A percentile compares a stretch with the other conserved stretches of the same genome.
Evolutionary conservation across 2,797 vertebrate species (phyloP).

Genomic region (Eidolon dupreanum): DNA sequence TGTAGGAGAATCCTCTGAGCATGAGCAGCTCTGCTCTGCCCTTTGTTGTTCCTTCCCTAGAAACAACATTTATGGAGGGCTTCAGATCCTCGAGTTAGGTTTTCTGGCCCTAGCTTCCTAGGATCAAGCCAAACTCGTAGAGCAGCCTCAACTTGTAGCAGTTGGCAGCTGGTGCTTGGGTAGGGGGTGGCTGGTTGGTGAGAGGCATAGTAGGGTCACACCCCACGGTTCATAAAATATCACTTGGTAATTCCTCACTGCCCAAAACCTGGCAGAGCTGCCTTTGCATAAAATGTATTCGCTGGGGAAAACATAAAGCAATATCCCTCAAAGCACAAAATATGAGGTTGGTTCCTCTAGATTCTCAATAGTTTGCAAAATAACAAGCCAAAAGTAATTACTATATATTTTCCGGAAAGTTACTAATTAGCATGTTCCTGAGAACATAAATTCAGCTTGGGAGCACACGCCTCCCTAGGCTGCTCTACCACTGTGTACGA

Average conservation of each 20-base stretch:
- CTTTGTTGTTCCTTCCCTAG: background rate
- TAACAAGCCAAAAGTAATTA: conserved; percentile 27
- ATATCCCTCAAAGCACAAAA: background rate
- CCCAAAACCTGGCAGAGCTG: background rate
- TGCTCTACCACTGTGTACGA: background rate
- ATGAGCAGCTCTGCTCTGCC: background rate
- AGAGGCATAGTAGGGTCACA: background rate
- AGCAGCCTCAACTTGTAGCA: background rate
- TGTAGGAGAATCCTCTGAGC: background rate
- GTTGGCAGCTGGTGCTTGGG: background rate
- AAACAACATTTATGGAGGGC: background rate
- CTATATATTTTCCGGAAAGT: conserved; percentile 24
- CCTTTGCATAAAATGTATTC: background rate
- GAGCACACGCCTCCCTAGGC: background rate
- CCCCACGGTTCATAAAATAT: background rate
- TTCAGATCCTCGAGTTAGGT: background rate
- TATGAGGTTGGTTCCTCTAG: background rate
- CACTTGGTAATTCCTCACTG: background rate
- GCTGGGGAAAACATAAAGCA: background rate
- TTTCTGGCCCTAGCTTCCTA: background rate
- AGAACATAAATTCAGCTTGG: conserved; percentile 2
- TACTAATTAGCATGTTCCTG: conserved; percentile 37
- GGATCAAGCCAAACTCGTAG: background rate
- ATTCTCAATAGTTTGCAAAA: conserved; percentile 30
- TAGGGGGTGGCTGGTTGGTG: background rate